phyloP scores from a whole-genome alignment of 2,888 invertebrate species.

The Nephrotoma appendiculata region DNA sequence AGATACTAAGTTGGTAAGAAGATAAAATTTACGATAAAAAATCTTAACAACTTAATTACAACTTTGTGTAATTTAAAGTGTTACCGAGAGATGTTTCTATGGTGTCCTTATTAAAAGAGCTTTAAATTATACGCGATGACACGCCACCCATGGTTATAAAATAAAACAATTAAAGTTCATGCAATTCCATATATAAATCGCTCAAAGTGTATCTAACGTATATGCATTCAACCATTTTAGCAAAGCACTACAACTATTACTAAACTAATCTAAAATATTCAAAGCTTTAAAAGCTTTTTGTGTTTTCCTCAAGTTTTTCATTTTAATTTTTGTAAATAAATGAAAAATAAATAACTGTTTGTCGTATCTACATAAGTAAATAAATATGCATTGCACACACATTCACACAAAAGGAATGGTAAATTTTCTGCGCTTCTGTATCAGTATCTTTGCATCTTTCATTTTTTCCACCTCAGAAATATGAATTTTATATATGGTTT shows the following conservation, averaged over 20 bases:
- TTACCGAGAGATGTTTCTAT: no score
- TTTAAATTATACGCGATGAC: no score
- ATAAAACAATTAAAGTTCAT: no score
- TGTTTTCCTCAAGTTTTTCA: not conserved
- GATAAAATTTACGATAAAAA: not conserved
- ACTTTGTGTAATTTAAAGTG: not conserved
- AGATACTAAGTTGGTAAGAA: not conserved
- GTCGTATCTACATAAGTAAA: not conserved
- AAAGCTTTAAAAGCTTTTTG: not conserved
- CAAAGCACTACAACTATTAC: not conserved
- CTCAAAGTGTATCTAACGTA: no score
- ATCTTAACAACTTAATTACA: not conserved
- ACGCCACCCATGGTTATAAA: no score
- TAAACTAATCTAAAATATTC: not conserved
- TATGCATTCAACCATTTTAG: no score
- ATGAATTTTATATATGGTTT: not conserved
- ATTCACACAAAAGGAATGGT: not conserved
- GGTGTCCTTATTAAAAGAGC: no score
- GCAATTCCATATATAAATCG: no score
- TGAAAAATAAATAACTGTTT: not conserved
- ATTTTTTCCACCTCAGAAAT: not conserved
- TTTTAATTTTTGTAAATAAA: not conserved
- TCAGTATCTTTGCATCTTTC: not conserved
- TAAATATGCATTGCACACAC: not conserved
- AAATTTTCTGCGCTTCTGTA: not conserved